Base-by-base conservation (phyloP, 2,797 vertebrate species). In the Chaenodraco wilsoni region DNA sequence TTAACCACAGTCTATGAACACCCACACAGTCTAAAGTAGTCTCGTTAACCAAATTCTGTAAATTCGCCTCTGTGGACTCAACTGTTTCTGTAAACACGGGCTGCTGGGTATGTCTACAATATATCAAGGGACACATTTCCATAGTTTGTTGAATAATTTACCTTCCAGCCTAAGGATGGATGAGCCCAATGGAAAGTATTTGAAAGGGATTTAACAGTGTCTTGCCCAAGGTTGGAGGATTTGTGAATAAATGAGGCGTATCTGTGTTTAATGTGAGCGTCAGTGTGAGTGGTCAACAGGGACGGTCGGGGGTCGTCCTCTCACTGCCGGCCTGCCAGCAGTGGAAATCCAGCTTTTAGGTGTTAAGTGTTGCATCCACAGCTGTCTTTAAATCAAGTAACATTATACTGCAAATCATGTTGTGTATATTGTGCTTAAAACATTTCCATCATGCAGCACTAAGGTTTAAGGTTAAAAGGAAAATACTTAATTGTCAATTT, bases 191-290 rank as follows among this genome's bases (percentile, higher is more conserved):
- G 62, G 67, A n/a, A 75, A 57, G 63, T 17, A 46, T 69, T 75
- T 79, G 61, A 73, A 62, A 57, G 65, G 75, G 69, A 64, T 77
- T 74, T 66, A 74, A 54, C 61, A 55, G 64, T 61, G 67, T 81
- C 67, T 61, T 65, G 48, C 55, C 54, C 59, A 72, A 74, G 49
- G 75, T 59, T 73, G 65, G 72, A 37, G 49, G 52, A 78, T 85
- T 74, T 85, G 71, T 66, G 63, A 76, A 72, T 81, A 78, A 82
- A 82, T 88, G 69, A 85, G 65, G 59, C 79, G 74, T 72, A 65
- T 84, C 69, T 73, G 50, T 40, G 57, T 21, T 56, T 55, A 75
- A 65, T 37, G 60, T 41, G 60, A 48, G 16, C 17, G 1, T 79
- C 50, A 17, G 40, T 76, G 57, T 66, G 40, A 68, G 72, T 64